Evolutionary conservation across 2,888 invertebrate species (phyloP), one percentile per base, ranked within the genome.

Genomic region (Ennomos fuscantarius): DNA sequence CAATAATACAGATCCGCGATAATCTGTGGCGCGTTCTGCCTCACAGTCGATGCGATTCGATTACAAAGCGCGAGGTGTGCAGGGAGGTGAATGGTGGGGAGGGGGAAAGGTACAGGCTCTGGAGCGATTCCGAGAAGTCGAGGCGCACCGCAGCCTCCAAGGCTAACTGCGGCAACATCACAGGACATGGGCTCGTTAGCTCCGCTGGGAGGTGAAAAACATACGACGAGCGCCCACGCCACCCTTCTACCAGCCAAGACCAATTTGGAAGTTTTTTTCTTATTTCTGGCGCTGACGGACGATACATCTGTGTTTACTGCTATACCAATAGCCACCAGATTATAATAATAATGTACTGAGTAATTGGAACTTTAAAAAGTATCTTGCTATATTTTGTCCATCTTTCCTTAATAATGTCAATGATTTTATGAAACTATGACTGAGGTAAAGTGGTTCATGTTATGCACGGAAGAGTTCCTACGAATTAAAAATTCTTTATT

Each of bases 91-190:
- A 69, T 61, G 66, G 68, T 69, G 72, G 70, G 69, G 69, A 13
- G 41, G 49, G 56, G 55, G 34, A 9, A 50, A 41, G 60, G 46
- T 42, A 43, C 44, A 63, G 69, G 72, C 70, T 70, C 68, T 58
- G 66, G 69, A 75, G 67, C 85, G 79, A 80, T 91, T 90, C 91
- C 76, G 81, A 88, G 91, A 91, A 91, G 79, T 78, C 70, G 76
- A 78, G 79, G 71, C 70, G 75, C 74, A 73, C 67, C 73, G 74
- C 80, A 84, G 82, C 82, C 82, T 87, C 86, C 81, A 75, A 82
- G 82, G 79, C 81, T 79, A 75, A 73, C 74, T 75, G 89, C 88
- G 89, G 89, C 80, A 84, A 87, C 86, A 85, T 89, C 89, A 89
- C 82, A 89, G 72, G 76, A 76, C 72, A 65, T 59, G 68, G 64